phyloP scores from a whole-genome alignment of 2,888 invertebrate species.

The Lagria hirta region DNA sequence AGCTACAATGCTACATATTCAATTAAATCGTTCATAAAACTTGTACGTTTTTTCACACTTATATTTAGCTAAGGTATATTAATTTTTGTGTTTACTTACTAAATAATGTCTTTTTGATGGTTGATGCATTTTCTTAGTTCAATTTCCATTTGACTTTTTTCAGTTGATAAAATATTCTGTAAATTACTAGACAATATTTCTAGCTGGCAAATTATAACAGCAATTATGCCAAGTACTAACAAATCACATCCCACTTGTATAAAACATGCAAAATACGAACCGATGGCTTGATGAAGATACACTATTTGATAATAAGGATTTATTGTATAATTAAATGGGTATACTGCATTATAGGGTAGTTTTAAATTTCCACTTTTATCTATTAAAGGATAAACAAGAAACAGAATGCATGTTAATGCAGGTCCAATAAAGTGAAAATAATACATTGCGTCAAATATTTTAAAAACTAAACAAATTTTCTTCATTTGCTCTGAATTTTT shows the following conservation, averaged over 20 bases:
- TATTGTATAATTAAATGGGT: slow-evolving; percentile 8
- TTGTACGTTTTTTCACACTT: no score
- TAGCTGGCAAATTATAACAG: slow-evolving; percentile 8
- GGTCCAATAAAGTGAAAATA: neutral
- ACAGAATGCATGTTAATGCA: slow-evolving; percentile 1
- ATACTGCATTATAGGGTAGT: slow-evolving; percentile 8
- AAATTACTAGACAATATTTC: slow-evolving; percentile 13
- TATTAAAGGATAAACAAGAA: slow-evolving; percentile 3
- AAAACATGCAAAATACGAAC: neutral
- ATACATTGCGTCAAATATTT: slow-evolving; percentile 7
- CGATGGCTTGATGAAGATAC: slow-evolving; percentile 12
- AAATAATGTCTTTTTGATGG: slow-evolving; percentile 15
- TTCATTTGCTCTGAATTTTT: slow-evolving; percentile 8
- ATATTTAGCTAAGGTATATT: no score
- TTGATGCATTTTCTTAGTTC: slow-evolving; percentile 6
- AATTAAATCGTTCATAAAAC: no score
- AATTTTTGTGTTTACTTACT: no score
- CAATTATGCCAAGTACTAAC: slow-evolving; percentile 7
- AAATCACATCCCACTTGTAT: slow-evolving; percentile 9
- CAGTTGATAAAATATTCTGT: slow-evolving; percentile 6
- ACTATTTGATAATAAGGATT: slow-evolving; percentile 6
- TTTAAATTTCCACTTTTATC: slow-evolving; percentile 5
- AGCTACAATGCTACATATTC: no score
- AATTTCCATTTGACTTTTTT: no score
- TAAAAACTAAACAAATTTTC: neutral